Base-by-base conservation (phyloP, 2,113 vertebrate species). In the Tichodroma muraria region DNA sequence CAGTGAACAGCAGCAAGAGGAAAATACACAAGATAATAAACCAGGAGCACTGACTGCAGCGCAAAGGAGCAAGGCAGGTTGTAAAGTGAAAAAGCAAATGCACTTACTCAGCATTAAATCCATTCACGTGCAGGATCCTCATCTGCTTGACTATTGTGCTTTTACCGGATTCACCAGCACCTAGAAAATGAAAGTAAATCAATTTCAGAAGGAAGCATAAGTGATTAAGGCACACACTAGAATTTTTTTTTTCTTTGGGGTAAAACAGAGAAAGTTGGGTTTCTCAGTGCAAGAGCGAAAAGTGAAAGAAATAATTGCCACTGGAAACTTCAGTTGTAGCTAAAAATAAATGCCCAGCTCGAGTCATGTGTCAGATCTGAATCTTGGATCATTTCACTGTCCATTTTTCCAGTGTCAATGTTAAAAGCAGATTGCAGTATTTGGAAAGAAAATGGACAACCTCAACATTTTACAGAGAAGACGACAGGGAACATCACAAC, bases 91-190 rank as follows among this genome's bases (percentile, higher is more conserved):
- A 95, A 89, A 89, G 54, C 54, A 70, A 94, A 95, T 90, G 96
- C 93, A 98, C 99, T 99, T 98, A 99, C 99, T 99, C 99, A 98
- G 99, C 98, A 98, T 99, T 99, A 98, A 99, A 99, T 97, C 99
- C 99, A 94, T 99, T 99, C 96, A 99, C 99, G 93, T 99, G 99
- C 80, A 99, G 98, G 96, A 99, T 99, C 96, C 98, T 98, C 99
- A 99, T 99, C 95, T 99, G 99, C 96, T 99, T 99, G 88, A 99
- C 99, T 95, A 99, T 99, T 97, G 99, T 99, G 98, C 99, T 99
- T 98, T 99, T 99, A 97, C 99, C 99, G n/a, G 99, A 99, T 97
- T 99, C 99, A 92, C 99, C 99, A 97, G 99, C 99, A 95, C 99
- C 99, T 99, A 97, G 91, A 97, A 96, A 98, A 98, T 94, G 89